phyloP scores from a whole-genome alignment of 2,113 vertebrate species.

The Sinosuthora webbiana region DNA sequence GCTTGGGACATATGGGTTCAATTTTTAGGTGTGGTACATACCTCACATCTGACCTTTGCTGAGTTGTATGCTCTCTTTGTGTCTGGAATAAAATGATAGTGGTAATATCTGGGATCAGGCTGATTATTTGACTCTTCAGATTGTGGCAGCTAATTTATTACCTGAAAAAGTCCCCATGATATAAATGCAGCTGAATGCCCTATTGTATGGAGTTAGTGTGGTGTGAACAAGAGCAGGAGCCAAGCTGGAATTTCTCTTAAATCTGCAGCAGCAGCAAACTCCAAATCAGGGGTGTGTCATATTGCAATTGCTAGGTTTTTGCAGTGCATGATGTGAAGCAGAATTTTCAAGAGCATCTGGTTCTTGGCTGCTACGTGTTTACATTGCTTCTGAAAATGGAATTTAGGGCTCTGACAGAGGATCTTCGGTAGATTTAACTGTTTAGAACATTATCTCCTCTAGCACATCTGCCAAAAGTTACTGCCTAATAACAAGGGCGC shows the following conservation, averaged over 20 bases:
- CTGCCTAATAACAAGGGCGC: accelerated
- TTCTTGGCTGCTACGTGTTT: constrained; percentile 6
- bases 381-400: constrained; percentile 10
- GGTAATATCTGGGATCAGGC: neutral
- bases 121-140: neutral
- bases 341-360: constrained; percentile 26
- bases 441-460: neutral
- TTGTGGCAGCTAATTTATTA: neutral
- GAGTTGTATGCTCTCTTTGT: neutral
- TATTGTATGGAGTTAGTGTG: neutral
- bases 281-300: neutral
- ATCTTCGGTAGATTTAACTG: neutral
- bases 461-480: neutral
- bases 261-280: neutral
- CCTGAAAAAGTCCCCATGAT: neutral
- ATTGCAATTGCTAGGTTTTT: neutral
- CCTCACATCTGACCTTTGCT: neutral
- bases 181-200: neutral
- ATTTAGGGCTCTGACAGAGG: neutral
- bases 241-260: neutral
- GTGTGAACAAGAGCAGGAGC: neutral
- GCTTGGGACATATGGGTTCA: neutral
- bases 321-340: neutral
- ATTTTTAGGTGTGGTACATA: neutral
- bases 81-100: neutral